Base-by-base conservation (phyloP, 2,888 invertebrate species). In the Linyphia triangularis region DNA sequence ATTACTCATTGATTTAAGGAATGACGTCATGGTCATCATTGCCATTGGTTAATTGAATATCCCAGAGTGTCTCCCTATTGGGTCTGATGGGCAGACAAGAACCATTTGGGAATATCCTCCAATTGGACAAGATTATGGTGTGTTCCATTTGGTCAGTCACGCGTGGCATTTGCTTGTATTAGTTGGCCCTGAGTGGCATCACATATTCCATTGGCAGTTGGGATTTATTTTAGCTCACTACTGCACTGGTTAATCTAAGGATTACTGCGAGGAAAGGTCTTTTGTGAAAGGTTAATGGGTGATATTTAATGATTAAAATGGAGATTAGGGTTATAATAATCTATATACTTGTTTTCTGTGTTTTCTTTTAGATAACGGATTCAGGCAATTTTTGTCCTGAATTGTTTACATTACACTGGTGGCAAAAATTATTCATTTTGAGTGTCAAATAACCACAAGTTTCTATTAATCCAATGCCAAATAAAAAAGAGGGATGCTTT, bases 1-100 rank as follows among this genome's bases (percentile, higher is more conserved):
- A 78, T 69, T 67, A 33, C 69, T 81, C 59, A 81, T 81, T 81
- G 81, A 81, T 81, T 81, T 51, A 59, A 24, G 69, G 37, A 81
- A 57, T 57, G 59, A n/a, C 63, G 30, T 28, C 65, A 3, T 63
- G 10, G 51, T 16, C 16, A 57, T 77, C 77, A 33, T n/a, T 67
- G 30, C 57, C 33, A 79, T 67, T 79, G 51, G 51, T 67, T 79
- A 79, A 79, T 67, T 65, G 57, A 79, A 43, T 63, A 51, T 73
- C 83, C 22, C 63, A n/a, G 73, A 81, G 57, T 24, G 69, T 24
- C 30, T 37, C 57, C 81, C 37, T 33, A 75, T 72, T 59, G 33
- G 70, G 10, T 16, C 57, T 40, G 69, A 69, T 67, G 51, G 43
- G n/a, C 81, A 59, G 59, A 22, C 22, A 59, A 10, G 67, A 26